Evolutionary conservation across 2,888 invertebrate genomes (phyloP), one percentile per base, ranked within the genome.

Genomic region (Drosophila siamana): DNA sequence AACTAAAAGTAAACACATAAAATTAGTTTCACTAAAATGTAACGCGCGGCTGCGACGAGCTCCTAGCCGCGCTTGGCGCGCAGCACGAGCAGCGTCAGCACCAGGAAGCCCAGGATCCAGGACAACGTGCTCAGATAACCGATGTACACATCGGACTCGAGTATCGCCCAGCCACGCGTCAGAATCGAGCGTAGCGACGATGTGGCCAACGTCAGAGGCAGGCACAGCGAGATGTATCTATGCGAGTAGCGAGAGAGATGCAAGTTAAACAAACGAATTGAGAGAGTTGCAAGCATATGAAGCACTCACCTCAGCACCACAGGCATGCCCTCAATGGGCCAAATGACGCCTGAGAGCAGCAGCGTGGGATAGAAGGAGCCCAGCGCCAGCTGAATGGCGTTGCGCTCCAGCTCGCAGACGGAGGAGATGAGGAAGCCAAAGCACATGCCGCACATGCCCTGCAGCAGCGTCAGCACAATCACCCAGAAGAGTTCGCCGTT

Each of bases 281-380:
- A n/a, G 9, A 44, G 4, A 13, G 8, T 38, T 0, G 0, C 1
- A 4, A 9, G 3, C 8, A 43, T 24, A 0, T 2, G 2, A 5
- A 9, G n/a, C 13, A 69, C 87, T 81, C 64, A 92, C 88, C 96
- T 94, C 30, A 98, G 93, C 64, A 96, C 94, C 84, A 95, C 94
- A 2, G 98, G 98, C 97, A 98, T 98, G 61, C 98, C 98, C 92
- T 98, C 98, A 70, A 98, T 96, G 64, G 98, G 98, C 98, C 98
- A 98, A 89, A 98, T 97, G 38, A 98, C 98, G 60, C 98, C 98
- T 85, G 97, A 97, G 47, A 98, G 94, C 62, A 98, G 93, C 16
- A 98, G 94, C 15, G 98, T 98, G 16, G 98, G 98, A 93, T 98
- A 98, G 93, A 98, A 98, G 44, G 98, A 98, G 47, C 98, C 98